Conservation (phyloP, 2,113 vertebrate species). For the Apteryx mantelli region DNA sequence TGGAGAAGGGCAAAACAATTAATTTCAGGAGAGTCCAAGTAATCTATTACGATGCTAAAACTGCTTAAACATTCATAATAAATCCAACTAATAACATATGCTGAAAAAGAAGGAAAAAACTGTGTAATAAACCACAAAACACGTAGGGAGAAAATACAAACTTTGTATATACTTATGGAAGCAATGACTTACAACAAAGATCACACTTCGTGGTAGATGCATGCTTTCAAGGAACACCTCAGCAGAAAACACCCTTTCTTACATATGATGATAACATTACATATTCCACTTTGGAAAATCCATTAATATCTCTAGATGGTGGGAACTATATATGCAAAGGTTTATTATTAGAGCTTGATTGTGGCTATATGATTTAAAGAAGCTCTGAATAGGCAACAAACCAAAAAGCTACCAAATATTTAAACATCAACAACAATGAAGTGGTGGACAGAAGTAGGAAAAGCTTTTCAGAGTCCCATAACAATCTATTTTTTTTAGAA, state of each 20-base stretch:
- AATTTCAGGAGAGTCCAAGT: not conserved
- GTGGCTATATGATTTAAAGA: too few species aligned
- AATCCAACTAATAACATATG: not conserved
- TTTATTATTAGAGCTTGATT: not conserved
- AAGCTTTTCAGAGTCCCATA: not conserved
- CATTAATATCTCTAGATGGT: not conserved
- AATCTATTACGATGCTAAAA: not conserved
- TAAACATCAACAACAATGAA: not conserved
- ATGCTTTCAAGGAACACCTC: not conserved
- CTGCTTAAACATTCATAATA: not conserved
- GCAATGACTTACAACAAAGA: not conserved
- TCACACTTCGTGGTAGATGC: not conserved
- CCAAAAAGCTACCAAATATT: not conserved
- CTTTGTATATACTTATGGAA: not conserved
- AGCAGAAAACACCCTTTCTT: not conserved
- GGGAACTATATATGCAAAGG: not conserved
- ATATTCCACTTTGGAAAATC: not conserved
- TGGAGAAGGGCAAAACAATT: constrained; percentile 55
- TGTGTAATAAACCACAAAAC: not conserved
- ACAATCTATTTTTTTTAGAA: not conserved
- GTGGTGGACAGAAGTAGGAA: not conserved
- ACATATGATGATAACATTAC: not conserved
- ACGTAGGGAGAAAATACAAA: not conserved
- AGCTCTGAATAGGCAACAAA: not conserved
- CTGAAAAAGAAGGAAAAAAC: not conserved